Conservation (phyloP, 2,113 vertebrate species). For the Ptilorrhoa leucosticta region DNA sequence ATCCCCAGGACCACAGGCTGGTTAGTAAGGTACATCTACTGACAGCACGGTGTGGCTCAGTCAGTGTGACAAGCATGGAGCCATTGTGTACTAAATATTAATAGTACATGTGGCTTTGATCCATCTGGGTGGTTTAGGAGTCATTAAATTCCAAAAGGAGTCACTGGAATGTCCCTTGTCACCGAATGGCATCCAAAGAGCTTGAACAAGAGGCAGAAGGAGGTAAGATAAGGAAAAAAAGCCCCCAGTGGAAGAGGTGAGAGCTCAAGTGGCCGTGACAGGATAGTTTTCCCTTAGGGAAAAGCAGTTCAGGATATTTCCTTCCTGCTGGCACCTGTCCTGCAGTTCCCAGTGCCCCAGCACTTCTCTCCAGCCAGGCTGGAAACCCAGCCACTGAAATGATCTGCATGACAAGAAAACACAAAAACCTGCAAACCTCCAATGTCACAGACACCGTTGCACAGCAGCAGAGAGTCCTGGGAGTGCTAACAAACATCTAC, state of each 20-base stretch:
- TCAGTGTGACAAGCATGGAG: neutral
- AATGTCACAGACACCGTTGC: accelerated
- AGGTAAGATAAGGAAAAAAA: neutral
- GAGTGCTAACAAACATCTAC: neutral
- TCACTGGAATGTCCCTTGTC: neutral
- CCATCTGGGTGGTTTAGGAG: neutral
- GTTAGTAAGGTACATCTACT: neutral
- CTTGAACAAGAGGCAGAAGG: neutral
- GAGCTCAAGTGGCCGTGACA: neutral
- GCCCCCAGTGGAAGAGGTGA: neutral
- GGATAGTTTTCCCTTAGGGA: neutral
- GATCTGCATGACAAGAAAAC: neutral
- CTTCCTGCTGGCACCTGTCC: neutral
- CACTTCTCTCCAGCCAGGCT: neutral
- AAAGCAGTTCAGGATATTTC: neutral
- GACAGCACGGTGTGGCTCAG: accelerated
- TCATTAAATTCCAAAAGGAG: neutral
- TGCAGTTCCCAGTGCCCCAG: neutral
- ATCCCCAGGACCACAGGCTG: neutral
- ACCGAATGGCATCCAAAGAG: neutral
- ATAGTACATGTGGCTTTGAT: neutral
- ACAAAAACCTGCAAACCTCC: neutral
- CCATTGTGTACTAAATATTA: neutral
- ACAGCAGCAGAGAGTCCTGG: neutral
- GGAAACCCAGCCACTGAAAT: neutral